Evolutionary conservation across 2,797 vertebrate species (phyloP), one percentile per base, ranked within the genome.

Genomic region (Chiropotes sagulatus): DNA sequence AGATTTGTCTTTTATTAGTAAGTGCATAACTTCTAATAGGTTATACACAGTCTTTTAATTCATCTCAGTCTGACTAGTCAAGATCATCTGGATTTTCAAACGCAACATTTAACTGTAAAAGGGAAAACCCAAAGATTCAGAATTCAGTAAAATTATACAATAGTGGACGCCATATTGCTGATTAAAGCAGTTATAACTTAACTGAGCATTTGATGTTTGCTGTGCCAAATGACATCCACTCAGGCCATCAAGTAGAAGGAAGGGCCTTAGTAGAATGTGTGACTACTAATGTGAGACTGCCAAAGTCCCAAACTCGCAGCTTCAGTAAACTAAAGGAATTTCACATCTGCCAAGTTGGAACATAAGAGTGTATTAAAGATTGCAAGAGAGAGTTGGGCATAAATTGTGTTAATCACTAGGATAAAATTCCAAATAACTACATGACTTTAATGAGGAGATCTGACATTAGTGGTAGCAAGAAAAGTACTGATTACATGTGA

Each of bases 1-100:
- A 84, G 73, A 76, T 89, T 86, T 89, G 36, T 93, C 33, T 81
- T 75, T 89, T 81, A 61, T 48, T 84, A 52, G 33, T 64, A 91
- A 94, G 41, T n/a, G 1, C 2, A 50, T 73, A 88, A 64, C 4
- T 64, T 93, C 82, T 85, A 88, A 36, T 57, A 87, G 22, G 67
- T 79, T 57, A 81, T 33, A 64, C 22, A 61, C 4, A 92, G 46
- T 84, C 48, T 90, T 44, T 64, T 76, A 90, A 70, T 2, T 78
- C 70, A 75, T 57, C 28, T 72, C 22, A 2, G 41, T 72, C 57
- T 85, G 39, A 92, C 64, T 17, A 48, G 46, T 80, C n/a, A 94
- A 91, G 13, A 73, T 86, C 41, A 41, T 58, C 41, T 94, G 70
- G 26, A 78, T 88, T 96, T 93, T 90, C 50, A 93, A 64, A 78